A percentile compares a stretch with the other conserved stretches of the same genome.
These are phyloP conservation scores for Calidris pygmaea DNA, from an alignment of 2,113 vertebrate genomes.

Conservation along the genomic window DNA sequence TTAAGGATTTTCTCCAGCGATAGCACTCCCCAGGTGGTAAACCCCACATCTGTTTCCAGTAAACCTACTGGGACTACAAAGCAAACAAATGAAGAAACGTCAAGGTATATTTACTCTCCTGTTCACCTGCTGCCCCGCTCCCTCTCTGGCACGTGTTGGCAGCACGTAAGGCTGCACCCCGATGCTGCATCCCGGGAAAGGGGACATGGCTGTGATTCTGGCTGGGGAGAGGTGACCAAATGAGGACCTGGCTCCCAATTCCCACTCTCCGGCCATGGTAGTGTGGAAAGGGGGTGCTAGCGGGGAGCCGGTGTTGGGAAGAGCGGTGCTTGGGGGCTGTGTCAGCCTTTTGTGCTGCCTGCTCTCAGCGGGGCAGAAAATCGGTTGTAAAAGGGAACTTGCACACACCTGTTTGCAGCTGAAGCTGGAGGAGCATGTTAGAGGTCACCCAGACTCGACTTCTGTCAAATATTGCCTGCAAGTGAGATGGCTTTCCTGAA, in stretches of 20 bases:
- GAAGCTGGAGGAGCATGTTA: neutral
- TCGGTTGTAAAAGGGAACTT: neutral
- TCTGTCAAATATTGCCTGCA: neutral
- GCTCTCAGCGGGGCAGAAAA: neutral
- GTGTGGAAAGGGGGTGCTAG: neutral
- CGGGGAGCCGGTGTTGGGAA: neutral
- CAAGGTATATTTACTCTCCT: neutral
- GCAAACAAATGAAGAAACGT: neutral
- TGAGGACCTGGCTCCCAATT: neutral
- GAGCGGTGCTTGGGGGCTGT: neutral
- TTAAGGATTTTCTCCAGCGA: neutral
- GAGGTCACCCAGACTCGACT: neutral
- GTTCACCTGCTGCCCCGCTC: neutral
- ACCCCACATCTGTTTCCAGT: neutral
- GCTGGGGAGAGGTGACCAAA: neutral
- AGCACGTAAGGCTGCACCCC: neutral
- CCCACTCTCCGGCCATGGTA: rapidly evolving
- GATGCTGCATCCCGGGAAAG: rapidly evolving
- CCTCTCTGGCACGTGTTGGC: neutral
- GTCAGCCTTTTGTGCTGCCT: neutral
- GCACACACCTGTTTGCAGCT: neutral
- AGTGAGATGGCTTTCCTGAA: neutral
- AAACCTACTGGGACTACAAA: neutral
- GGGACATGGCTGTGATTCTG: rapidly evolving
- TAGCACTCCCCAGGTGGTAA: neutral